Conservation (phyloP, 2,888 invertebrate genomes). For the Caenorhabditis virilis region DNA sequence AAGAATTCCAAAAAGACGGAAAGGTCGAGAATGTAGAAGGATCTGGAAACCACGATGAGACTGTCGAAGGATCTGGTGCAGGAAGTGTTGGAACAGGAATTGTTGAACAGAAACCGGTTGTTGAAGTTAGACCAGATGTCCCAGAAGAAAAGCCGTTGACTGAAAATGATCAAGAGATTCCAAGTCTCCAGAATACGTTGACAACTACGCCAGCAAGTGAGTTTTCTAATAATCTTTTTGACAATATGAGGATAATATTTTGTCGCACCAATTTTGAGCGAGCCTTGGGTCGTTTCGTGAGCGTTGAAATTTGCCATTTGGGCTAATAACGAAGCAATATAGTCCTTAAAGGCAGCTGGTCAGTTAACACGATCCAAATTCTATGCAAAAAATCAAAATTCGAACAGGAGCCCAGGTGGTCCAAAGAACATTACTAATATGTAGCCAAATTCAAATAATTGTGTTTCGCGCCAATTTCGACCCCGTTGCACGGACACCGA, state of each 20-base stretch:
- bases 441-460: no score
- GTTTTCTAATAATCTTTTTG: neutral
- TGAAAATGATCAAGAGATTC: conserved; percentile 1
- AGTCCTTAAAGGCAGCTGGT: no score
- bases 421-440: no score
- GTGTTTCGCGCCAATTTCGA: no score
- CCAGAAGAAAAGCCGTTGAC: conserved; percentile 29
- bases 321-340: no score
- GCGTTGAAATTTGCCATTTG: no score
- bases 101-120: neutral
- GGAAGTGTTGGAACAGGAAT: conserved; percentile 3
- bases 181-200: neutral
- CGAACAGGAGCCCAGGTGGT: no score
- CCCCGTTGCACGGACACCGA: no score
- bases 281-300: no score
- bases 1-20: conserved; percentile 3
- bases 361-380: no score
- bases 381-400: no score
- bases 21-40: neutral
- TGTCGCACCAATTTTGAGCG: no score
- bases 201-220: neutral
- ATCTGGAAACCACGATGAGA: conserved; percentile 12
- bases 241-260: neutral
- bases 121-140: neutral
- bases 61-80: conserved; percentile 15